Conservation (phyloP, 2,797 vertebrate genomes). For the Pelobates cultripes region DNA sequence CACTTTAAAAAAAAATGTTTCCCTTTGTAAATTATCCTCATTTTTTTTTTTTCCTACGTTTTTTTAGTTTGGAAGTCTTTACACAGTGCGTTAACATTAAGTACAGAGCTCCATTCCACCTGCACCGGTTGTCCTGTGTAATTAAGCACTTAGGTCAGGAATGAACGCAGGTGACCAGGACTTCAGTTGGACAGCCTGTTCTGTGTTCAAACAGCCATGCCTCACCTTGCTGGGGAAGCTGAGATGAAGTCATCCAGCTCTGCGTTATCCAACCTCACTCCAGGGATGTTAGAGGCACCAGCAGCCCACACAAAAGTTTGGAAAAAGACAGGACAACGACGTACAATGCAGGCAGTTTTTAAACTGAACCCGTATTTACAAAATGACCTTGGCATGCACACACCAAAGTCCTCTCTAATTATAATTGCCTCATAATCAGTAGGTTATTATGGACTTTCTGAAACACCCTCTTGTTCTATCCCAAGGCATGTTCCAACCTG, state of each 20-base stretch:
- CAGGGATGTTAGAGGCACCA: slow-evolving; percentile 9
- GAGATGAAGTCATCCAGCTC: slow-evolving; percentile 17
- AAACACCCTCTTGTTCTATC: slow-evolving; percentile 52
- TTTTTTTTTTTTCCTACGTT: no score
- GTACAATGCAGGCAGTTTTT: slow-evolving; percentile 16
- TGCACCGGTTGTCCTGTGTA: slow-evolving; percentile 9
- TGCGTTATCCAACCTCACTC: slow-evolving; percentile 27
- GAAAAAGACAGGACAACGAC: slow-evolving; percentile 17
- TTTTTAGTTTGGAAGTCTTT: not conserved
- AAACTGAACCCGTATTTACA: slow-evolving; percentile 37
- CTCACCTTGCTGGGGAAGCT: slow-evolving; percentile 17
- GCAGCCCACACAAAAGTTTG: not conserved
- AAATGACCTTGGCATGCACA: slow-evolving; percentile 36
- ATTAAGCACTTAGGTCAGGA: slow-evolving; percentile 25
- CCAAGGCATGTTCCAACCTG: not conserved
- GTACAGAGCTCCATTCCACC: slow-evolving; percentile 10
- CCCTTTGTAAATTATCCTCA: no score
- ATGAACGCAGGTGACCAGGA: slow-evolving; percentile 14
- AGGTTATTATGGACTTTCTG: slow-evolving; percentile 44
- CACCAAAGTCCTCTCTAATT: slow-evolving; percentile 44
- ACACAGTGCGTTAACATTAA: not conserved
- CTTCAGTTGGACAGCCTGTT: slow-evolving; percentile 11
- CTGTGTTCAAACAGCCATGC: slow-evolving; percentile 10
- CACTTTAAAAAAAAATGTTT: no score
- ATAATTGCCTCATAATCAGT: slow-evolving; percentile 53